Base-by-base conservation (phyloP, 2,888 invertebrate species). In the Urechis unicinctus region DNA sequence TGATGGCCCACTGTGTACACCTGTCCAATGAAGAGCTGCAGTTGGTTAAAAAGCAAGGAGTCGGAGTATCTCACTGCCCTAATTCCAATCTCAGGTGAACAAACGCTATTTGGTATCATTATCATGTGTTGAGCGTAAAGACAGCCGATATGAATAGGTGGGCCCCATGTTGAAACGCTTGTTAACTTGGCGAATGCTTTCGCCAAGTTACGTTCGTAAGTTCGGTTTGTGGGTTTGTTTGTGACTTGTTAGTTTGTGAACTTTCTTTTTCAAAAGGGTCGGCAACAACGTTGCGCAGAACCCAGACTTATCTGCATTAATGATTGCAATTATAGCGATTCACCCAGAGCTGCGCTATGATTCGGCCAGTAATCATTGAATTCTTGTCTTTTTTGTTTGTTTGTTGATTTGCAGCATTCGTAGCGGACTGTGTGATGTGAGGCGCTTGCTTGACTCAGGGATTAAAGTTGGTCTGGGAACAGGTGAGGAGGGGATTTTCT, bases 1-100 rank as follows among this genome's bases (percentile, higher is more conserved):
- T 92, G 56, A 82, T 93, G 82, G 93, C 91, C 0, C 94, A 94
- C 73, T 89, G 86, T 1, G 83, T 93, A 17, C 82, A 90, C 74
- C 78, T 92, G 50, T 82, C 82, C 6, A 85, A 87, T 42, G 81
- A 81, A 2, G 93, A 93, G 78, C 79, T 89, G 22, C 65, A 77
- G 17, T 21, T 51, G 24, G 72, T 93, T 22, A 81, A 81, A 24
- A 62, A 81, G 26, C 81, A 82, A 53, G 84, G 85, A 0, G 83
- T 86, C 1, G 83, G 88, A 0, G 78, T 94, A 5, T 85, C 89
- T 0, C 93, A 93, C 74, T 94, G 93, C 71, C 91, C 93, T 0
- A 85, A 87, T 36, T 92, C 92, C 1, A 93, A 93, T 77, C 56
- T 65, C 24, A 66, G 67, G 70, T 71, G 59, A 63, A 22, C 6